Conservation (phyloP, 2,113 vertebrate genomes). For the Chelonoidis abingdonii region DNA sequence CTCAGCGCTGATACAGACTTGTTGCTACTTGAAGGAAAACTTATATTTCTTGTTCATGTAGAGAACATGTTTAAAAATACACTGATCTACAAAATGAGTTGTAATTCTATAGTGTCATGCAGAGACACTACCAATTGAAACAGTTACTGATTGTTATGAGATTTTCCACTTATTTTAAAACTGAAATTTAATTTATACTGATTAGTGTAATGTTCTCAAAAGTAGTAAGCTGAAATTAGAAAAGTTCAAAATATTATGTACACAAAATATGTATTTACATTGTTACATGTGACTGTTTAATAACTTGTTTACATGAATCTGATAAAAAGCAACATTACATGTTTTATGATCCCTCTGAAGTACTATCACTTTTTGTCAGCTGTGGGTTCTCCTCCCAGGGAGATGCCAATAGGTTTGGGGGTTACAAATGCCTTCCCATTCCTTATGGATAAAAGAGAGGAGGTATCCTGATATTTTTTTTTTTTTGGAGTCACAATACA, state of each 20-base stretch:
- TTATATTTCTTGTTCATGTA: not conserved
- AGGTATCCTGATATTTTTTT: not conserved
- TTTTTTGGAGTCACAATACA: not conserved
- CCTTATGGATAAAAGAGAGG: not conserved
- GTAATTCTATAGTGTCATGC: not conserved
- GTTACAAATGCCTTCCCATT: not conserved
- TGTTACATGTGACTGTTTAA: not conserved
- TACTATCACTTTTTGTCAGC: not conserved
- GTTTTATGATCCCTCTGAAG: not conserved
- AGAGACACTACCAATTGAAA: not conserved
- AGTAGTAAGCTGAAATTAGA: not conserved
- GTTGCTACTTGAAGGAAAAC: slow-evolving; percentile 11
- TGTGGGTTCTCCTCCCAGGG: not conserved
- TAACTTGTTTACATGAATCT: not conserved
- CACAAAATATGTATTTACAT: not conserved
- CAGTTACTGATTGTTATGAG: not conserved
- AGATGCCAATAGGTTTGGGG: not conserved
- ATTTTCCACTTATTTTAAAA: not conserved
- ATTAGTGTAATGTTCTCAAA: not conserved
- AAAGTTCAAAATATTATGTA: not conserved
- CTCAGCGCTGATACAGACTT: not conserved
- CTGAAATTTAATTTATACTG: not conserved
- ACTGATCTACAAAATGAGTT: not conserved
- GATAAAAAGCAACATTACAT: not conserved
- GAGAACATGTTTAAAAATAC: not conserved